A percentile compares a stretch with the other conserved stretches of the same genome.
Evolutionary conservation across 1,140 invertebrate species (phyloP).

Genomic region (Himalopsyche phryganea): DNA sequence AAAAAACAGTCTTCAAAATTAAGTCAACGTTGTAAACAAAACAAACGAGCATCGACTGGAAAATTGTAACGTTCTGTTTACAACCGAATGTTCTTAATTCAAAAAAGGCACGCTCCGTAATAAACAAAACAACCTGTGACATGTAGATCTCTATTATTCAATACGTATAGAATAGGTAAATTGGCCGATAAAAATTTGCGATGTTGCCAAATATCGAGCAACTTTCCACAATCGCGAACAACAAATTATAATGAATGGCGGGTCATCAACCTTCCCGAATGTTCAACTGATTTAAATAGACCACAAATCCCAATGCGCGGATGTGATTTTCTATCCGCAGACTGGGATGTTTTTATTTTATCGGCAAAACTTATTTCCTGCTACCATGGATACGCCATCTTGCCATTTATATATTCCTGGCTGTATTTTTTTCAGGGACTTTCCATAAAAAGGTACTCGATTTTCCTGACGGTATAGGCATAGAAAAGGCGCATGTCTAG

Average conservation of each 20-base stretch:
- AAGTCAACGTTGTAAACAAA: background rate
- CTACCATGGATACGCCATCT: slow-evolving; percentile 13
- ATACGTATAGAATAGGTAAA: too few relatives aligned
- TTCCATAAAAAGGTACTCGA: background rate
- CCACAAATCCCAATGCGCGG: slow-evolving; percentile 1
- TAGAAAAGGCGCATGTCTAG: background rate
- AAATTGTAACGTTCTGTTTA: background rate
- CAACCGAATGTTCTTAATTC: background rate
- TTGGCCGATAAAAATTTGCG: too few relatives aligned
- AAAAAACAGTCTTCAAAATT: too few relatives aligned
- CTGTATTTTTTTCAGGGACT: background rate
- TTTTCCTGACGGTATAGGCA: background rate
- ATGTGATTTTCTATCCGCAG: slow-evolving; percentile 2
- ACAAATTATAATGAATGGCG: background rate
- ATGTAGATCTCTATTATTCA: too few relatives aligned
- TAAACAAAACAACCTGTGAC: background rate
- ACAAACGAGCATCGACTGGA: background rate
- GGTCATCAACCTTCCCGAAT: background rate
- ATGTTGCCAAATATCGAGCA: too few relatives aligned
- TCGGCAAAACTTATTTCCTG: slow-evolving; percentile 19
- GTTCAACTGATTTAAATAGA: background rate
- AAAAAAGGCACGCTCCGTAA: background rate
- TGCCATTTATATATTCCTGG: background rate
- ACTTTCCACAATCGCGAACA: too few relatives aligned
- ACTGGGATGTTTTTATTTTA: slow-evolving; percentile 5